Evolutionary conservation across 2,113 vertebrate genomes (phyloP), one percentile per base, ranked within the genome.

Genomic region (Cavia porcellus): DNA sequence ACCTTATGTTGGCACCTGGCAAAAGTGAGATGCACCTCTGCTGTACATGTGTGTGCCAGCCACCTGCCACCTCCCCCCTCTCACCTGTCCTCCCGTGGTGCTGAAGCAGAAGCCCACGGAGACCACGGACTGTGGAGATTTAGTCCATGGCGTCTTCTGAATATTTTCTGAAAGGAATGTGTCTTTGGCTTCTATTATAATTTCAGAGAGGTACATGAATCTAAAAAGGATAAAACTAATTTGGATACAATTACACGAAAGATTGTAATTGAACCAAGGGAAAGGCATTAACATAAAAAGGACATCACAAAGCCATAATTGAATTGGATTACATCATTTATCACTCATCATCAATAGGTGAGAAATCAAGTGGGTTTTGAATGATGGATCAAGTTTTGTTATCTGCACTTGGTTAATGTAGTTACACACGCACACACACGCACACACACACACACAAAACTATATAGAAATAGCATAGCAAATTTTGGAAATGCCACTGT

Each of bases 341-440:
- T 93, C 42, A 89, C 50, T 86, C 45, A 88, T 32, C 79, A 0
- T 61, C 7, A 66, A 7, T 42, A n/a, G 6, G 9, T 82, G 20
- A 38, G 77, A 96, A 90, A 91, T 68, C 2, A 80, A 94, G 35
- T 81, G 59, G 5, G 25, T 86, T 95, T 95, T 81, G 50, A 91
- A n/a, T 42, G 72, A 30, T 35, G 7, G 38, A 68, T 72, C 64
- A 61, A 81, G 25, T 77, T 96, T 93, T 70, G 28, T 84, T 90
- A 75, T 91, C 12, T 68, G 70, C 28, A 81, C 7, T 28, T 89
- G n/a, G 22, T 74, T 94, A 86, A 62, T 62, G 3, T 10, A 79
- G 20, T 17, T 68, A 25, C 86, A 70, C 38, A 64, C 24, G 68
- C 14, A 77, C 24, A 57, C 45, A 72, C 32, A 45, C 45, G 30